Evolutionary conservation across 2,888 invertebrate genomes (phyloP), one percentile per base, ranked within the genome.

Genomic region (Galerucella calmariensis): DNA sequence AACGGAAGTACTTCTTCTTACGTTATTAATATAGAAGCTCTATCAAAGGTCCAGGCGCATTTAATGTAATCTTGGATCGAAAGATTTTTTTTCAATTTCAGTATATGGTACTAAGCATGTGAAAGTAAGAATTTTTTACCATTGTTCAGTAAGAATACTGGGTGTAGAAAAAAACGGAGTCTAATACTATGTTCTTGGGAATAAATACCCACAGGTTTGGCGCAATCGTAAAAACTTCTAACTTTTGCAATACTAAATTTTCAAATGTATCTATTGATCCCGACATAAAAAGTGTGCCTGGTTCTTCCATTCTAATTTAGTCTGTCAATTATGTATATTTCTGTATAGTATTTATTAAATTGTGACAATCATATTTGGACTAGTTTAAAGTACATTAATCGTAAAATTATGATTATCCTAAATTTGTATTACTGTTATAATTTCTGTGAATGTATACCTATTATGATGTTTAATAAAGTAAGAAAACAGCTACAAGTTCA

Each of bases 311-410:
- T 56, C 56, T 56, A 56, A 56, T 61, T 61, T 61, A 61, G 61
- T 61, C 56, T 61, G 61, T 61, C 27, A 27, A 61, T 61, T 61
- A 35, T 61, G 59, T 24, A 59, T 59, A 59, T 59, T 59, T 27
- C 14, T 53, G 41, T 46, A 46, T 63, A 41, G 35, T 41, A 27
- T 70, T 70, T 70, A 44, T 41, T 72, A 48, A 16, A 59, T 56
- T 66, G 63, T n/a, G 72, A 72, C 72, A 72, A 72, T 72, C 72
- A 72, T 58, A 27, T 72, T 71, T 59, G 56, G 14, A 35, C 66
- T 72, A 65, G 56, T 63, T 65, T 41, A 62, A 48, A 12, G 12
- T 62, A 41, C 35, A 27, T 27, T 59, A 58, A 66, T 56, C 2
- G 59, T 61, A 66, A 58, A 51, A 58, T 58, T 66, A 44, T 72